These are phyloP conservation scores for Hypsopygia costalis DNA, from an alignment of 2,888 invertebrate genomes.

Conservation along the genomic window DNA sequence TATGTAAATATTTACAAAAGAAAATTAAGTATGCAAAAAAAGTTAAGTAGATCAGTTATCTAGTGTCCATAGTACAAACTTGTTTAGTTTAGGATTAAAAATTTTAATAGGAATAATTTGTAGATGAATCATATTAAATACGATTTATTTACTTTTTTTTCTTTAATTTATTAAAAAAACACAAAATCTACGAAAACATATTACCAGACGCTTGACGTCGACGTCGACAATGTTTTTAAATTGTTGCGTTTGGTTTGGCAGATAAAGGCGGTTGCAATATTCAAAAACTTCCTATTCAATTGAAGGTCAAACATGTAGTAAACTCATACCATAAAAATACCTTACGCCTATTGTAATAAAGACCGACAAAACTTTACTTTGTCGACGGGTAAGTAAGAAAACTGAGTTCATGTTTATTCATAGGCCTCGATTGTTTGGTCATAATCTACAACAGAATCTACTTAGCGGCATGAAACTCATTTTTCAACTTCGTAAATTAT, in stretches of 20 bases:
- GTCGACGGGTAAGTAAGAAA: constrained; percentile 24
- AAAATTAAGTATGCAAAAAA: too few species aligned
- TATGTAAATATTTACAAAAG: too few species aligned
- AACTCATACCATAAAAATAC: constrained; percentile 19
- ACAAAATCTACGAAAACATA: too few species aligned
- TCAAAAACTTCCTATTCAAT: constrained; percentile 47
- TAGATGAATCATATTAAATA: too few species aligned
- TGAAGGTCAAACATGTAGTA: constrained; percentile 38
- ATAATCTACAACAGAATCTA: constrained; percentile 58
- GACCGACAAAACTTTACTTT: constrained; percentile 20
- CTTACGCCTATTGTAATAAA: constrained; percentile 27
- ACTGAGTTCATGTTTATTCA: constrained; percentile 57
- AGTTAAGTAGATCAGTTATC: too few species aligned
- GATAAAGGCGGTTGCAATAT: constrained; percentile 30
- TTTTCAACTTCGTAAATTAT: constrained; percentile 76
- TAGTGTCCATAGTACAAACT: too few species aligned
- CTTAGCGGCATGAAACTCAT: constrained; percentile 61
- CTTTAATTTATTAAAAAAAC: too few species aligned
- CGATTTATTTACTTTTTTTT: too few species aligned
- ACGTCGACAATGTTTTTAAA: constrained; percentile 18
- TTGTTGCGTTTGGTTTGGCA: constrained; percentile 19
- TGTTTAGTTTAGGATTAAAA: too few species aligned
- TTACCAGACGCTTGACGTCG: constrained; percentile 6
- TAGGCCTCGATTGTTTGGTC: constrained; percentile 47
- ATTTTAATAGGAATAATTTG: too few species aligned